Evolutionary conservation across 2,888 invertebrate genomes (phyloP), one percentile per base, ranked within the genome.

Genomic region (Acanthopleura granulata): DNA sequence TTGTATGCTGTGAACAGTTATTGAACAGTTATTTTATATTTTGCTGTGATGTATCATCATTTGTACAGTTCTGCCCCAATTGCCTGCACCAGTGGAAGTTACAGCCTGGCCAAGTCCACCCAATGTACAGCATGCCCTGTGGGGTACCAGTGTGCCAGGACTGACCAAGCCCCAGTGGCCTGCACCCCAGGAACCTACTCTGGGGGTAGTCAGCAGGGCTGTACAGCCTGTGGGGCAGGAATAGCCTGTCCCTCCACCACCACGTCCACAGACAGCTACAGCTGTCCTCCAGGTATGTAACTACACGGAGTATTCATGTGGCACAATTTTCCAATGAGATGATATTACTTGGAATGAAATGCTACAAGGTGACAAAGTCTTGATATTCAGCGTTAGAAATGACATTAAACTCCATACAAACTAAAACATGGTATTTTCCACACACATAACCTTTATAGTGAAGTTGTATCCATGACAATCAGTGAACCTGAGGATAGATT

Each of bases 191-290:
- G 89, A 11, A 77, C 80, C 1, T 89, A 87, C 74, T 82, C 88
- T 15, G 57, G 78, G 11, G 87, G 84, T 11, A 81, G 79, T 40
- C 79, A 81, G 72, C 82, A 83, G 11, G 57, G 77, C 11, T 87
- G 87, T 75, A 86, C 85, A 0, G 74, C 61, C 0, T 89, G 89
- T 81, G 80, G 82, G 9, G 80, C 86, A 9, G 88, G 89, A 1
- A 78, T 81, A n/a, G 82, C 85, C 22, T 89, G 89, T 78, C 84
- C 89, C 6, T 80, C 82, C n/a, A 87, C 84, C 1, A 84, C 84
- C 22, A 78, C 80, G 12, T 78, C 77, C 0, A 50, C 81, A 0
- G 77, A 77, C 25, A 75, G 73, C 57, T 83, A 83, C 62, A 40
- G 77, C 11, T 87, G 87, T 76, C 78, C 81, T 16, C 51, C 80